phyloP scores from a whole-genome alignment of 2,113 vertebrate species.

The Myodes glareolus region DNA sequence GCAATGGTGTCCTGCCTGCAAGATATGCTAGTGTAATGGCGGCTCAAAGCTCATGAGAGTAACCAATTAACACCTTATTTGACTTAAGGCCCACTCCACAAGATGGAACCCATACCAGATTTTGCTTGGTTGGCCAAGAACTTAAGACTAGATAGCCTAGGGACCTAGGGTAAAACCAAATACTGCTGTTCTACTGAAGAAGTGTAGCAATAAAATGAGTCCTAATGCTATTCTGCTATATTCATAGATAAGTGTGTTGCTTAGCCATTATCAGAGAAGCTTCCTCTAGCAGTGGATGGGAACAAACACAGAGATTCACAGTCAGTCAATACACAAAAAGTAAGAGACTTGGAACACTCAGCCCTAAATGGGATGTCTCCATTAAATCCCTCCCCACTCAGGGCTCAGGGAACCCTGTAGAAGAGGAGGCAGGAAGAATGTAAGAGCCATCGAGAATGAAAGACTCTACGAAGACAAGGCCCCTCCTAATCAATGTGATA shows the following conservation, averaged over 20 bases:
- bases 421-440: neutral
- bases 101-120: neutral
- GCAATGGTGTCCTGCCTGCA: neutral
- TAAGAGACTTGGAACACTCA: neutral
- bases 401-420: neutral
- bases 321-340: neutral
- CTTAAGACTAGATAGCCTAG: neutral
- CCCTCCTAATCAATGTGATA: neutral
- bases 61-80: neutral
- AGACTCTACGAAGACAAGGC: no score
- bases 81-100: neutral
- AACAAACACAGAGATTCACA: neutral
- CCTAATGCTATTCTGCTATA: neutral
- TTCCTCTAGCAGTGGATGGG: neutral
- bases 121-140: neutral
- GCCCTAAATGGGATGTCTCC: neutral
- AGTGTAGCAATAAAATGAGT: neutral
- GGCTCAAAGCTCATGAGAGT: neutral
- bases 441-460: neutral
- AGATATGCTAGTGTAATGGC: neutral
- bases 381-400: neutral
- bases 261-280: neutral
- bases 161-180: neutral
- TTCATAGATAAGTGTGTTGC: neutral
- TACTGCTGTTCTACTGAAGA: neutral